phyloP scores from a whole-genome alignment of 2,888 invertebrate species.

The Orthosia cruda region DNA sequence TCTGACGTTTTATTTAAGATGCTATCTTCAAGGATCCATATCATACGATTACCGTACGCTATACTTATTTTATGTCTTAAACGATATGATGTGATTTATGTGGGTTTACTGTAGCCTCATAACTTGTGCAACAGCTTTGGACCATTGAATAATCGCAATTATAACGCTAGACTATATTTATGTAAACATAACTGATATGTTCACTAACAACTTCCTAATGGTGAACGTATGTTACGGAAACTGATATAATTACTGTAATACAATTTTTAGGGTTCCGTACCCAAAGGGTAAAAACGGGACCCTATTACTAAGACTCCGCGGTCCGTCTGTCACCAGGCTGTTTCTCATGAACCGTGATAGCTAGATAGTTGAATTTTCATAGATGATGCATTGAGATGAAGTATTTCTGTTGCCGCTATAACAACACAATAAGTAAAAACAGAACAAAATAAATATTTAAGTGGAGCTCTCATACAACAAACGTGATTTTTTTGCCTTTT shows the following conservation, averaged over 20 bases:
- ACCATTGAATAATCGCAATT: slow-evolving; percentile 63
- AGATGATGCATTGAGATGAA: too few relatives aligned
- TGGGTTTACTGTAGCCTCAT: slow-evolving; percentile 41
- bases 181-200: slow-evolving; percentile 50
- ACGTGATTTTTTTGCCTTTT: too few relatives aligned
- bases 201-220: slow-evolving; percentile 39
- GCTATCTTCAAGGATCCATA: slow-evolving; percentile 78
- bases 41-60: slow-evolving; percentile 71
- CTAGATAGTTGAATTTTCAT: too few relatives aligned
- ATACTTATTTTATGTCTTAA: slow-evolving; percentile 66
- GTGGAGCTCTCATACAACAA: too few relatives aligned
- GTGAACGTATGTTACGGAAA: slow-evolving; percentile 19
- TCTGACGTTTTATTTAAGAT: slow-evolving; percentile 71
- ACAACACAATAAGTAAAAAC: too few relatives aligned
- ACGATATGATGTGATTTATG: slow-evolving; percentile 71
- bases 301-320: too few relatives aligned
- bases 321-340: too few relatives aligned
- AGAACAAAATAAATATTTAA: too few relatives aligned
- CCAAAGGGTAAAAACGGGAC: too few relatives aligned
- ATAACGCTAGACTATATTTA: slow-evolving; percentile 51
- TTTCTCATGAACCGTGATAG: too few relatives aligned
- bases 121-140: slow-evolving; percentile 61
- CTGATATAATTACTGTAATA: slow-evolving; percentile 28
- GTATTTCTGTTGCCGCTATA: too few relatives aligned
- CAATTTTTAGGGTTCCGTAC: too few relatives aligned